A percentile compares a stretch with the other conserved stretches of the same genome.
These are phyloP conservation scores for Brachypodius melanocephalos DNA, from an alignment of 2,113 vertebrate genomes.

Conservation along the genomic window DNA sequence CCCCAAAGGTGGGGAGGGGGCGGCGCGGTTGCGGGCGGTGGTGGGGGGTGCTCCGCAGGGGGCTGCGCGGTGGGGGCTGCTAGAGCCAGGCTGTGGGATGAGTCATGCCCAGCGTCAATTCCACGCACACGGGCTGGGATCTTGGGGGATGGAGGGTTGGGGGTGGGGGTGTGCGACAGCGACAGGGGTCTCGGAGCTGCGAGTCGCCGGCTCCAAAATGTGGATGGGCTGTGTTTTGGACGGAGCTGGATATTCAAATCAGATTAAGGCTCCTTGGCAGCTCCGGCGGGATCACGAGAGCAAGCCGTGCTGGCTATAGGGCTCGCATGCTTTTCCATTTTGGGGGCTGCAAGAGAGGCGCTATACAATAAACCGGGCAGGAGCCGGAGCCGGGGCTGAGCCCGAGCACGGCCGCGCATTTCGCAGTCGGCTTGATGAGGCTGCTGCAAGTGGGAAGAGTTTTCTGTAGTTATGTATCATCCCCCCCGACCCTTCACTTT, in stretches of 20 bases:
- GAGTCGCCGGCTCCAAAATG: neutral
- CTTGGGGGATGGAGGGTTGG: constrained; percentile 24
- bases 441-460: constrained; percentile 59
- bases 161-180: neutral
- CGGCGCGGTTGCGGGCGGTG: neutral
- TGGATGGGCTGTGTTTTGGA: constrained; percentile 32
- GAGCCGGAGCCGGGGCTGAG: neutral
- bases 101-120: constrained; percentile 44
- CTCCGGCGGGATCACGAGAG: constrained; percentile 59
- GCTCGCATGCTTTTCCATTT: constrained; percentile 71
- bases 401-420: neutral
- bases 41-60: neutral
- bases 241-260: constrained; percentile 45
- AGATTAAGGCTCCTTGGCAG: constrained; percentile 70
- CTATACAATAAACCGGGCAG: constrained; percentile 34
- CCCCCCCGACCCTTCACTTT: constrained; percentile 34
- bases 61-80: constrained; percentile 9
- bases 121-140: constrained; percentile 30
- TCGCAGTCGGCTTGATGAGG: neutral
- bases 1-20: neutral
- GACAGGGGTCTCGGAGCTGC: neutral
- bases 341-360: constrained; percentile 47
- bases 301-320: constrained; percentile 55
- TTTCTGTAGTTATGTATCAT: constrained; percentile 51
- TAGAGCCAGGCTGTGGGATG: constrained; percentile 18